Evolutionary conservation across 37 sponge, comb jelly and placozoan species (phyloP).

Genomic region (Oopsacas minuta): DNA sequence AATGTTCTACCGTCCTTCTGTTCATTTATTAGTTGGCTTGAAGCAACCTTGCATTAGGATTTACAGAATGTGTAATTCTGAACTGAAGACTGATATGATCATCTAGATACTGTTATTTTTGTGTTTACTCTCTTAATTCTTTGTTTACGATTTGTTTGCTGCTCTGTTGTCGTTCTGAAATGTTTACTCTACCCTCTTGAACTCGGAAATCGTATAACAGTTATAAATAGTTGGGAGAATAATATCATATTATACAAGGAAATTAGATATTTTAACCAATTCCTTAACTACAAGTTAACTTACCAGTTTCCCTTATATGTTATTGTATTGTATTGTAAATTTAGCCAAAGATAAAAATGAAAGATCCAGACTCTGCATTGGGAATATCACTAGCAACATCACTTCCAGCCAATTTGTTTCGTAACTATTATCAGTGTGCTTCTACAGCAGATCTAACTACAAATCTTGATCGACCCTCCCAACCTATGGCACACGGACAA

Average conservation of each 20-base stretch:
- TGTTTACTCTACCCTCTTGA: not conserved
- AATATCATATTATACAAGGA: too few relatives aligned
- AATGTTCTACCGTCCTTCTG: not conserved
- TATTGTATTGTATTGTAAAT: too few relatives aligned
- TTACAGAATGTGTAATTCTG: not conserved
- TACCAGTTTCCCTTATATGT: too few relatives aligned
- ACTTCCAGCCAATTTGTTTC: not conserved
- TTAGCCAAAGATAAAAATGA: constrained; percentile 1
- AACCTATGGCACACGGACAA: not conserved
- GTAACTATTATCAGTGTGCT: not conserved
- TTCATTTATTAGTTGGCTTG: not conserved
- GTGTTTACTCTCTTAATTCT: not conserved
- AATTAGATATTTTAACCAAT: too few relatives aligned
- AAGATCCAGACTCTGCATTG: not conserved
- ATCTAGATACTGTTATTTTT: not conserved
- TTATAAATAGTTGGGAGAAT: too few relatives aligned
- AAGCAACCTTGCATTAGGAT: not conserved
- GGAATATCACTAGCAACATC: not conserved
- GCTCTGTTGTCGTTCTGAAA: not conserved
- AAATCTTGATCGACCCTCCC: not conserved
- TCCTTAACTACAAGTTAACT: too few relatives aligned
- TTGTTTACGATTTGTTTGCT: not conserved
- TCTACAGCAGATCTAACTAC: not conserved
- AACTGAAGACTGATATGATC: not conserved
- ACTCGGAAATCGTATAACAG: not conserved